Evolutionary conservation across 2,888 invertebrate species (phyloP).

Genomic region (Sphaeridia pumilis): DNA sequence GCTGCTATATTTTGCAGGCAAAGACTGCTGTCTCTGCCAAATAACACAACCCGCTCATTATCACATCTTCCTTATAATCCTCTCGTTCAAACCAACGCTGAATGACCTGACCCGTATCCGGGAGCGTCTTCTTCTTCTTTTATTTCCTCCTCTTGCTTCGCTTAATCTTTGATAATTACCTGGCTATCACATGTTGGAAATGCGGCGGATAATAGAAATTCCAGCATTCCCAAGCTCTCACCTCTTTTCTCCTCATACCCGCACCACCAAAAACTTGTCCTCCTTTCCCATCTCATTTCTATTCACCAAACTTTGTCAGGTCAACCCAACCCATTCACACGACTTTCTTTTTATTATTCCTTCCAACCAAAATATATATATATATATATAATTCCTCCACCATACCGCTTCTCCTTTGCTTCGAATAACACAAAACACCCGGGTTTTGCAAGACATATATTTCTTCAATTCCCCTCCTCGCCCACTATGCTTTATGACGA

Average conservation of each 20-base stretch:
- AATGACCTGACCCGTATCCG: background rate
- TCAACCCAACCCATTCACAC: background rate
- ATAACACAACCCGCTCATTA: too few relatives aligned
- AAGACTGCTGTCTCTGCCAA: too few relatives aligned
- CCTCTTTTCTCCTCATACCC: background rate
- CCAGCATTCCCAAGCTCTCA: background rate
- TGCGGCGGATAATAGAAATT: background rate
- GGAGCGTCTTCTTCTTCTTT: background rate
- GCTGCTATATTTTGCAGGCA: too few relatives aligned
- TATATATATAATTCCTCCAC: background rate
- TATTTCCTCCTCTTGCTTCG: background rate
- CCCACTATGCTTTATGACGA: background rate
- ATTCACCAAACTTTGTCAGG: background rate
- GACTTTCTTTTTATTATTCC: background rate
- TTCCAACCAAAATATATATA: background rate
- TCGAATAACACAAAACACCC: background rate
- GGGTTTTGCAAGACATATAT: background rate
- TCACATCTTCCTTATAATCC: too few relatives aligned
- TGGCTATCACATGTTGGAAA: background rate
- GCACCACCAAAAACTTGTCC: background rate
- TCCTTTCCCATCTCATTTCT: background rate
- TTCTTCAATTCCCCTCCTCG: background rate
- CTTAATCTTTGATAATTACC: slow-evolving; percentile 1
- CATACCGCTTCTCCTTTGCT: background rate
- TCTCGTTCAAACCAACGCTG: background rate